Percentiles rank a stretch among this genome's conserved stretches.
These are phyloP conservation scores for Agonopterix heracliana DNA, from an alignment of 2,888 invertebrate genomes.

Conservation along the genomic window DNA sequence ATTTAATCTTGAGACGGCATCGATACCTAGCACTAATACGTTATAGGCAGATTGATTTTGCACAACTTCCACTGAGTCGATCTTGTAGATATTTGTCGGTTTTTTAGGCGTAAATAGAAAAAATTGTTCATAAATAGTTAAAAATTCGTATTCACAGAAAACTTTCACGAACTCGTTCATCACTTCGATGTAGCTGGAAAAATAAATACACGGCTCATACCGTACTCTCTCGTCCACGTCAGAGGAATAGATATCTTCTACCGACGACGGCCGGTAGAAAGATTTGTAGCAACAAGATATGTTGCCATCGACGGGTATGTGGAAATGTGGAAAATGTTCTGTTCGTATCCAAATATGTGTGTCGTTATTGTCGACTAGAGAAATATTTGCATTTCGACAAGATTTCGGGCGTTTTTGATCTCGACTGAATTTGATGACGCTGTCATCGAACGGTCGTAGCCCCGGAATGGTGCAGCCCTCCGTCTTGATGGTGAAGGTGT, in stretches of 20 bases:
- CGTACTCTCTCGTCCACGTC: conserved; percentile 63
- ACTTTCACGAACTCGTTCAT: conserved; percentile 82
- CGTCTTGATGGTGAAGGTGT: conserved; percentile 75
- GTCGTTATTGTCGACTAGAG: conserved; percentile 75
- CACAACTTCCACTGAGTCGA: conserved; percentile 11
- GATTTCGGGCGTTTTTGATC: conserved; percentile 65
- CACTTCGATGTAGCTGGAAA: conserved; percentile 58
- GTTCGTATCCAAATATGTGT: conserved; percentile 75
- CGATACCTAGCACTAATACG: conserved; percentile 88
- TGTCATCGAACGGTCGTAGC: conserved; percentile 77
- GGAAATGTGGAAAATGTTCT: conserved; percentile 62
- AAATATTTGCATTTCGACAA: conserved; percentile 64
- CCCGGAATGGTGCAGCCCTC: conserved; percentile 81
- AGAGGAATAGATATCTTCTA: conserved; percentile 58
- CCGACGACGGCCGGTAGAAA: conserved; percentile 72
- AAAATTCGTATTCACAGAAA: conserved; percentile 70
- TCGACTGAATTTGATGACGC: conserved; percentile 70
- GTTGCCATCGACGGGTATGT: conserved; percentile 54
- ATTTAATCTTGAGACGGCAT: conserved; percentile 90
- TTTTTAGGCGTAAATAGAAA: conserved; percentile 78
- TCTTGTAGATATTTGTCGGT: conserved; percentile 14
- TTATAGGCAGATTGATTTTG: conserved; percentile 67
- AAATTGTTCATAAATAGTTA: conserved; percentile 79
- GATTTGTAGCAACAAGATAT: conserved; percentile 78
- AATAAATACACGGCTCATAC: conserved; percentile 67